Evolutionary conservation across 2,797 vertebrate species (phyloP).

Genomic region (Etheostoma nigrum): DNA sequence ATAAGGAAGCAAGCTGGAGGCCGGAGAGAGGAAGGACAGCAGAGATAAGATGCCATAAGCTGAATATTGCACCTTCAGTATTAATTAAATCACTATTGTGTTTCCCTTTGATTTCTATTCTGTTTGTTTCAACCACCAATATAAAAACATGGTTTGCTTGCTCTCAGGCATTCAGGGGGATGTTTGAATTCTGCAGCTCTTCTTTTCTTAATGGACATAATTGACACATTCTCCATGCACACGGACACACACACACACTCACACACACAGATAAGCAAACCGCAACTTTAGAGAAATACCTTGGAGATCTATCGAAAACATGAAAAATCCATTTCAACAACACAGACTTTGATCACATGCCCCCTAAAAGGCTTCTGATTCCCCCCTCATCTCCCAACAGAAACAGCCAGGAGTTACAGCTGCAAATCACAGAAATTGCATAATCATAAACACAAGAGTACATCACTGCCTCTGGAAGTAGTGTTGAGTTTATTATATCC

Average conservation of each 20-base stretch:
- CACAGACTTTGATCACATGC: conserved; percentile 71
- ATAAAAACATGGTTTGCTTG: not conserved
- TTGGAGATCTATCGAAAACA: conserved; percentile 70
- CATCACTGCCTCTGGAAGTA: conserved; percentile 28
- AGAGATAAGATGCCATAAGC: conserved; percentile 27
- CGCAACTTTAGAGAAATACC: conserved; percentile 53
- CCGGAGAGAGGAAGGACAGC: conserved; percentile 15
- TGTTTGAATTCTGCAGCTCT: conserved; percentile 24
- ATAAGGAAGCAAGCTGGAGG: conserved; percentile 27
- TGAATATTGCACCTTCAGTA: conserved; percentile 36
- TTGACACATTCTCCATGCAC: conserved; percentile 3
- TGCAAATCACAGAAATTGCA: conserved; percentile 53
- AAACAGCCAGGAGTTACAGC: conserved; percentile 31
- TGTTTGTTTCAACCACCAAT: conserved; percentile 49
- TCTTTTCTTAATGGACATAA: conserved; percentile 33
- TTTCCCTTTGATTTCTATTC: conserved; percentile 46
- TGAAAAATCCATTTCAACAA: conserved; percentile 71
- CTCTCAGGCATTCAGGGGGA: conserved; percentile 1
- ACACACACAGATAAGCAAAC: conserved; percentile 41
- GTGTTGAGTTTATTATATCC: conserved; percentile 17
- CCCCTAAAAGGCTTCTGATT: conserved; percentile 61
- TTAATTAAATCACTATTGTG: conserved; percentile 54
- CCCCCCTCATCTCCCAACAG: not conserved
- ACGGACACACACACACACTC: not conserved
- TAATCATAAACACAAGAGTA: conserved; percentile 22